Conservation (phyloP, 2,888 invertebrate species). For the Ctena decussata region DNA sequence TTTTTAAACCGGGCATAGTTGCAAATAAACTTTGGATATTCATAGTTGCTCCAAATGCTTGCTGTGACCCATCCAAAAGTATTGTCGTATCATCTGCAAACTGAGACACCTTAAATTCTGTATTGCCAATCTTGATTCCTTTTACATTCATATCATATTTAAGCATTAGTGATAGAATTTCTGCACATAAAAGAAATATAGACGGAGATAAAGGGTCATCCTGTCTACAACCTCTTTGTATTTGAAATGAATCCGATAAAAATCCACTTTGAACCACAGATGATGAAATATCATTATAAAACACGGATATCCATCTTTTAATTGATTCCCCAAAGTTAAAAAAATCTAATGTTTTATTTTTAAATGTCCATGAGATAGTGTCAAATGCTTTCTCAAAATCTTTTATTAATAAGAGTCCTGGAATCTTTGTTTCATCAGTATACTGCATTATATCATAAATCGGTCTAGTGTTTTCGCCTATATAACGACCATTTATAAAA, state of each 20-base stretch:
- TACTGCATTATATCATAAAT: slow-evolving; percentile 13
- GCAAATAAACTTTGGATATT: background rate
- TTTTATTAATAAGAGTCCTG: slow-evolving; percentile 9
- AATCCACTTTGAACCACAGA: background rate
- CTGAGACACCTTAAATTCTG: background rate
- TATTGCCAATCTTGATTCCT: background rate
- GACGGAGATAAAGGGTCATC: background rate
- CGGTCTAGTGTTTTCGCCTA: background rate
- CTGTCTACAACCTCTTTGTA: background rate
- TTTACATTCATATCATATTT: background rate
- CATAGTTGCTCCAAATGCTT: background rate
- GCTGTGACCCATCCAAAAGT: background rate
- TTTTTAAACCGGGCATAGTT: background rate
- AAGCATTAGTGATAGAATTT: background rate
- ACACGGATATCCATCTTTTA: background rate
- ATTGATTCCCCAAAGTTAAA: slow-evolving; percentile 13
- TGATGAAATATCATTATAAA: background rate
- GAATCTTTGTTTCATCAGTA: background rate
- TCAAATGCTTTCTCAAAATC: slow-evolving; percentile 17
- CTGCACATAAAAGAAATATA: background rate
- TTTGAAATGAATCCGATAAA: background rate
- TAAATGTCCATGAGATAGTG: slow-evolving; percentile 1
- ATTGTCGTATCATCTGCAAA: background rate
- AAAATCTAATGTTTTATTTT: background rate
- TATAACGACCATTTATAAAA: background rate